Conservation (phyloP, 2,113 vertebrate species). For the Recurvirostra avosetta region DNA sequence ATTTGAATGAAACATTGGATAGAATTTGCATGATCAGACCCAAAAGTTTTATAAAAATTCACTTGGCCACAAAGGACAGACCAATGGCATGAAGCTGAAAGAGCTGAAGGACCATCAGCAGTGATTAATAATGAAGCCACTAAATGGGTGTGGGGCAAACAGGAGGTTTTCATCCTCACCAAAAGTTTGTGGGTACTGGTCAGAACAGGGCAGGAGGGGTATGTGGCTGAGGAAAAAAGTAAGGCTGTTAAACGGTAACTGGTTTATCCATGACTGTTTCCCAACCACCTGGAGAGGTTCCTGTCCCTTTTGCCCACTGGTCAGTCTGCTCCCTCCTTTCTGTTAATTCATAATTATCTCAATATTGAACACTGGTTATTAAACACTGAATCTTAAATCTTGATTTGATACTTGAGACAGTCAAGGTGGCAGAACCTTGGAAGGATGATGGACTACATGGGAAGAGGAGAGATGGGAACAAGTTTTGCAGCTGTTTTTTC, state of each 20-base stretch:
- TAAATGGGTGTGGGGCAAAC: too few relatives aligned
- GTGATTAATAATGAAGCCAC: too few relatives aligned
- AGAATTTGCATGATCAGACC: too few relatives aligned
- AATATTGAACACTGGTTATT: not conserved
- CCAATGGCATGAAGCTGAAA: too few relatives aligned
- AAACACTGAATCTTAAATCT: not conserved
- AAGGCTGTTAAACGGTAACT: not conserved
- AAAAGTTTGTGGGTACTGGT: too few relatives aligned
- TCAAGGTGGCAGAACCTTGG: not conserved
- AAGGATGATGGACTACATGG: not conserved
- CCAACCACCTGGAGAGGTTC: not conserved
- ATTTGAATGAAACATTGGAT: too few relatives aligned
- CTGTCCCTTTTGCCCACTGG: not conserved
- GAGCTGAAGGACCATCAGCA: too few relatives aligned
- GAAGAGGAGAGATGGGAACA: not conserved
- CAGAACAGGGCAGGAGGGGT: not conserved
- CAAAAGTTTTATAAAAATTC: too few relatives aligned
- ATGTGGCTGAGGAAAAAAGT: not conserved
- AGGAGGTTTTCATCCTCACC: too few relatives aligned
- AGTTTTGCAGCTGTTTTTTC: not conserved
- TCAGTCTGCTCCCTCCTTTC: not conserved
- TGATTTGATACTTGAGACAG: not conserved
- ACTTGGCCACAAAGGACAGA: too few relatives aligned
- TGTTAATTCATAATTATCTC: not conserved
- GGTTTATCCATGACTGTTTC: not conserved